phyloP scores from a whole-genome alignment of 2,797 vertebrate species.

The Pseudochromis fuscus region DNA sequence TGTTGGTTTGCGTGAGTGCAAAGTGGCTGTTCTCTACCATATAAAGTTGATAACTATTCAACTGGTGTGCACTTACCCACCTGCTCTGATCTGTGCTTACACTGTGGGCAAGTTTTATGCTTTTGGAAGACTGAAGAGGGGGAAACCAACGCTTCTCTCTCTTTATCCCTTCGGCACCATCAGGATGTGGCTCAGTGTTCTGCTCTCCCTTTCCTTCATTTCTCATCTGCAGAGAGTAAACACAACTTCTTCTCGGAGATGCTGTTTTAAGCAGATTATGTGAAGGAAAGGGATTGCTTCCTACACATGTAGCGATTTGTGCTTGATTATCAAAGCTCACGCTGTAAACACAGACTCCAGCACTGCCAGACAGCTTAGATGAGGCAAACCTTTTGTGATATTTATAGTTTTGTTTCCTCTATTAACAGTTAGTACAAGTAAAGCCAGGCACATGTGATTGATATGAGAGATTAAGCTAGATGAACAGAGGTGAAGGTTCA shows the following conservation, averaged over 20 bases:
- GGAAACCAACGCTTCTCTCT: conserved; percentile 34
- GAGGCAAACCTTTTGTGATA: conserved; percentile 44
- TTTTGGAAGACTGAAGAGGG: conserved; percentile 18
- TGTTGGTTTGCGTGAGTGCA: conserved; percentile 98
- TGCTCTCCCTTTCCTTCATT: conserved; percentile 30
- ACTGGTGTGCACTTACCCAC: conserved; percentile 88
- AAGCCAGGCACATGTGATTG: conserved; percentile 63
- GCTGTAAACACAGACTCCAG: conserved; percentile 68
- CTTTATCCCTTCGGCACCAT: conserved; percentile 28
- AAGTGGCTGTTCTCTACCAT: conserved; percentile 95
- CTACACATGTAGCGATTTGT: conserved; percentile 2
- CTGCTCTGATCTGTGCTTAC: conserved; percentile 92
- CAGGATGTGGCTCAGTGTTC: conserved; percentile 3
- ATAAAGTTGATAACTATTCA: conserved; percentile 91
- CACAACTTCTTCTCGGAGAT: conserved; percentile 6
- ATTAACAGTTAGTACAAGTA: conserved; percentile 38
- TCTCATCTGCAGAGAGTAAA: conserved; percentile 14
- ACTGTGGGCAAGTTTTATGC: conserved; percentile 83
- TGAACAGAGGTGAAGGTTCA: conserved; percentile 89
- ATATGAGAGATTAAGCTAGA: conserved; percentile 83
- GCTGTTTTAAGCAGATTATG: conserved; percentile 1
- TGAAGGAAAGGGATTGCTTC: conserved; percentile 23
- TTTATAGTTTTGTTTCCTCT: conserved; percentile 44
- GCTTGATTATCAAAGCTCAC: conserved; percentile 47
- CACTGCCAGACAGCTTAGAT: conserved; percentile 60